Conservation (phyloP, 2,888 invertebrate genomes). For the Sisyra nigra region DNA sequence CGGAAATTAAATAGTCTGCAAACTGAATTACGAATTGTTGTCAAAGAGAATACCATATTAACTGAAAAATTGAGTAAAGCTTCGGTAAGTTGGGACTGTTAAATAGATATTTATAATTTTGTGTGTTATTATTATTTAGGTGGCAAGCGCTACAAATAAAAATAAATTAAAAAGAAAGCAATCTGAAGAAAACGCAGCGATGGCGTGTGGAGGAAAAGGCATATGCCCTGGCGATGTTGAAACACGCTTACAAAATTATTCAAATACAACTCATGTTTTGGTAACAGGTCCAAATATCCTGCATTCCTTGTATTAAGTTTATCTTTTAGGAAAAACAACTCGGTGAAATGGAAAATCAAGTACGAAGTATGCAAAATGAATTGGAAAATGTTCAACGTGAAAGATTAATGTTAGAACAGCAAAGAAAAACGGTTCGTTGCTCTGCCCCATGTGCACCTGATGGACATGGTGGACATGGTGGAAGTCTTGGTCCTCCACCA, state of each 20-base stretch:
- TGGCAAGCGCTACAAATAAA: neutral
- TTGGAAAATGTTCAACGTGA: conserved; percentile 32
- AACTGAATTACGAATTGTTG: conserved; percentile 43
- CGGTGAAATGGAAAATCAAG: conserved; percentile 39
- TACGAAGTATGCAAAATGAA: conserved; percentile 36
- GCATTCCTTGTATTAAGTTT: neutral
- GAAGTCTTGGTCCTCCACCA: neutral
- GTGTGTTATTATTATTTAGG: neutral
- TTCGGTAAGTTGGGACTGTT: conserved; percentile 8
- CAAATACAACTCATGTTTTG: conserved; percentile 27
- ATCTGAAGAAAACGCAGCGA: neutral
- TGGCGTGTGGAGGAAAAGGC: neutral
- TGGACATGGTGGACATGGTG: neutral
- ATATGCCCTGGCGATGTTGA: conserved; percentile 29
- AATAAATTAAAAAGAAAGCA: too few relatives aligned
- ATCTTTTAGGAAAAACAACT: conserved; percentile 39
- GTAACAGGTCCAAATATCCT: conserved; percentile 16
- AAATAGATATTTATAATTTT: too few relatives aligned
- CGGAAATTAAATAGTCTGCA: conserved; percentile 43
- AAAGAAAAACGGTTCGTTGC: conserved; percentile 11
- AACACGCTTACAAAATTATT: conserved; percentile 25
- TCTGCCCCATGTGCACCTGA: conserved; percentile 18
- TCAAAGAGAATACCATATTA: conserved; percentile 40
- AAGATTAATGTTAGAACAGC: conserved; percentile 31
- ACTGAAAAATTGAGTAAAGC: conserved; percentile 32